phyloP scores from a whole-genome alignment of 2,888 invertebrate genomes.

The Eupithecia tripunctaria region DNA sequence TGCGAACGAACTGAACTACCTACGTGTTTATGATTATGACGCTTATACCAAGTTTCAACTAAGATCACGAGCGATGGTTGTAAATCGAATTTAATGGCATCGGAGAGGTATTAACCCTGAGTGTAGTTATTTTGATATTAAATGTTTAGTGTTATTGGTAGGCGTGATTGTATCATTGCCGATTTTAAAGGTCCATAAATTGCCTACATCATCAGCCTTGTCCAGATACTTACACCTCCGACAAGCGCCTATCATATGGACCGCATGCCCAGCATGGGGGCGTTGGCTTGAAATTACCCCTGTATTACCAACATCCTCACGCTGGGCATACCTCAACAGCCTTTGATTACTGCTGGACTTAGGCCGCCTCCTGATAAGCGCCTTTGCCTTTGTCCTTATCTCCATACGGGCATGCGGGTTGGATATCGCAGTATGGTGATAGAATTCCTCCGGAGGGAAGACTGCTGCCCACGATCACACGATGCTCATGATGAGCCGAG shows the following conservation, averaged over 20 bases:
- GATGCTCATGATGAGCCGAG: too few relatives aligned
- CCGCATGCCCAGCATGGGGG: too few relatives aligned
- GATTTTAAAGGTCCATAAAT: not conserved
- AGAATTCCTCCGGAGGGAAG: too few relatives aligned
- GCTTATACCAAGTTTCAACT: constrained; percentile 18
- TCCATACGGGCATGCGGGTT: too few relatives aligned
- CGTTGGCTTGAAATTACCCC: too few relatives aligned
- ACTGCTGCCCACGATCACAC: too few relatives aligned
- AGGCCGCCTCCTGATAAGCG: too few relatives aligned
- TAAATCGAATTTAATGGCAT: constrained; percentile 40
- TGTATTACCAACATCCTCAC: too few relatives aligned
- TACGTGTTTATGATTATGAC: constrained; percentile 34
- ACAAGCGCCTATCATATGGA: not conserved
- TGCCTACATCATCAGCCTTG: not conserved
- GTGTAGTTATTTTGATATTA: constrained; percentile 7
- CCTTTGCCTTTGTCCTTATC: too few relatives aligned
- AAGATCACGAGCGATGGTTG: constrained; percentile 34
- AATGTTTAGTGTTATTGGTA: not conserved
- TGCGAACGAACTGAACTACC: not conserved
- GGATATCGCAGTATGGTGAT: too few relatives aligned
- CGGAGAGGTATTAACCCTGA: constrained; percentile 20
- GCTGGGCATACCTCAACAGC: too few relatives aligned
- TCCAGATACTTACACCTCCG: not conserved
- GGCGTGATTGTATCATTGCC: not conserved
- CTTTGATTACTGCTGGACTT: too few relatives aligned